Evolutionary conservation across 2,888 invertebrate species (phyloP).

Genomic region (Drosophila nigricruria): DNA sequence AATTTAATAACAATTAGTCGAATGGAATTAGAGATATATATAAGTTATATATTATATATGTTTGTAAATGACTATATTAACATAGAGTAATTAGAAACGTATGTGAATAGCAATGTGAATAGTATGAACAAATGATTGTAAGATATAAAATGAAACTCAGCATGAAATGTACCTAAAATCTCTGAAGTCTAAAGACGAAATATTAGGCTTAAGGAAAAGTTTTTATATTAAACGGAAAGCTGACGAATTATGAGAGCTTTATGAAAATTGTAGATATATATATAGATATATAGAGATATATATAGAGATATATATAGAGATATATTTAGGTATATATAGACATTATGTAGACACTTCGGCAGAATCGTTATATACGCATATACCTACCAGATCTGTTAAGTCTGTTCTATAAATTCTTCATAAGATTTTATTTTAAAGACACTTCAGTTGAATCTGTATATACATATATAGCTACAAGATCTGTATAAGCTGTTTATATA

Average conservation of each 20-base stretch:
- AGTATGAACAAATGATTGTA: slow-evolving; percentile 25
- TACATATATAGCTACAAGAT: not conserved
- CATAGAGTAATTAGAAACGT: not conserved
- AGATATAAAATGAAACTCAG: slow-evolving; percentile 27
- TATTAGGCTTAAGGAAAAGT: not conserved
- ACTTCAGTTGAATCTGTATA: too few relatives aligned
- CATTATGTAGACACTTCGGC: too few relatives aligned
- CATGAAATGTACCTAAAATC: slow-evolving; percentile 18
- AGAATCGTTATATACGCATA: too few relatives aligned
- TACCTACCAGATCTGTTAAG: too few relatives aligned
- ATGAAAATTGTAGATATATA: not conserved
- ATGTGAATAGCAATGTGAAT: not conserved
- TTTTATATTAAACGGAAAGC: not conserved
- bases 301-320: not conserved
- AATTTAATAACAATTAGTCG: slow-evolving; percentile 82
- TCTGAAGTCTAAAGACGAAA: not conserved
- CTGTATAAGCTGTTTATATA: too few relatives aligned
- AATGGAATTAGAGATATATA: not conserved
- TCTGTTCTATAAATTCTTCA: too few relatives aligned
- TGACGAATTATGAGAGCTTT: too few relatives aligned
- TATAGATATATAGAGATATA: not conserved
- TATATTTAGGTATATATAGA: not conserved
- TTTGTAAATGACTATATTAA: not conserved
- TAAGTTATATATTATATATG: not conserved
- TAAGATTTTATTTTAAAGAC: too few relatives aligned